A percentile compares a stretch with the other conserved stretches of the same genome.
Evolutionary conservation across 2,113 vertebrate species (phyloP).

Genomic region (Labrus mixtus): DNA sequence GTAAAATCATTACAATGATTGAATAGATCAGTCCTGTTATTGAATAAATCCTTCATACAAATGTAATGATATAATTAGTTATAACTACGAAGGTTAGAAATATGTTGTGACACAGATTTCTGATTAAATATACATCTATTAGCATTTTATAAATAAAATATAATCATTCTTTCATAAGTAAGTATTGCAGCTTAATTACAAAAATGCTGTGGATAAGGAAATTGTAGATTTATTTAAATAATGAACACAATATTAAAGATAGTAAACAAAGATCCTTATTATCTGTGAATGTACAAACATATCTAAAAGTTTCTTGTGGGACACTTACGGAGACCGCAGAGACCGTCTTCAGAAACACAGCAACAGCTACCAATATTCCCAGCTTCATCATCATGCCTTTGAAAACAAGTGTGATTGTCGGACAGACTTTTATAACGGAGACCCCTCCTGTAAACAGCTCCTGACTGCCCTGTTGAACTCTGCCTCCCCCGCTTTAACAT

Average conservation of each 20-base stretch:
- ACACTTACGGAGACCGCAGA: conserved; percentile 78
- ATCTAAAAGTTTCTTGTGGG: not conserved
- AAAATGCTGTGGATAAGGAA: too few relatives aligned
- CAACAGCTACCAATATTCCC: conserved; percentile 75
- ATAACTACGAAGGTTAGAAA: not conserved
- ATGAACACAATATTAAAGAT: not conserved
- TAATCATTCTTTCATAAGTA: too few relatives aligned
- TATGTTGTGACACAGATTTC: too few relatives aligned
- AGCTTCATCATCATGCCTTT: conserved; percentile 79
- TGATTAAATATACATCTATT: too few relatives aligned
- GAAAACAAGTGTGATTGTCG: not conserved
- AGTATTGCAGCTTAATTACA: too few relatives aligned
- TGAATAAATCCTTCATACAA: too few relatives aligned
- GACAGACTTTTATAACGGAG: conserved; percentile 62
- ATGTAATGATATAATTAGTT: too few relatives aligned
- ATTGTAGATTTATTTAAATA: too few relatives aligned
- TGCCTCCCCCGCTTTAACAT: conserved; percentile 35
- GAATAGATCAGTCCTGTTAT: not conserved
- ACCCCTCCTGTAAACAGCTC: conserved; percentile 36
- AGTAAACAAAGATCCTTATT: not conserved
- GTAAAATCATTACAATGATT: not conserved
- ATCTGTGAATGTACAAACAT: not conserved
- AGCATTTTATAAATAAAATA: too few relatives aligned
- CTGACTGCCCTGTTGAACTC: conserved; percentile 15
- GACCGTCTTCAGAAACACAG: conserved; percentile 74